Percentiles rank a stretch among this genome's conserved stretches.
Conservation (phyloP, 1,140 invertebrate genomes). For the Chymomyza costata region DNA sequence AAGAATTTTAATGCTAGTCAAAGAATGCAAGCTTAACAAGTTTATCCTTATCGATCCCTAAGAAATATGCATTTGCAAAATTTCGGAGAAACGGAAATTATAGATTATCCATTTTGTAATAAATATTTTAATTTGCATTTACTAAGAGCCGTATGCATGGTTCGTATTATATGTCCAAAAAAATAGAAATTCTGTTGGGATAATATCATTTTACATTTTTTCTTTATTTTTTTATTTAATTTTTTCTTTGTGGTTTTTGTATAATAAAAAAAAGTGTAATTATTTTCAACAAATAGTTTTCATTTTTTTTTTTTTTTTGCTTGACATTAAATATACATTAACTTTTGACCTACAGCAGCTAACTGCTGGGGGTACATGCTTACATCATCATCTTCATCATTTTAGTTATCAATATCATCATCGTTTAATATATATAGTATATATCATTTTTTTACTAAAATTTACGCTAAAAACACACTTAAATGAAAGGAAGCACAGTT, state of each 20-base stretch:
- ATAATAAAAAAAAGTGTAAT: conserved; percentile 69
- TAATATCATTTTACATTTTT: conserved; percentile 50
- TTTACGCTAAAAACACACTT: conserved; percentile 73
- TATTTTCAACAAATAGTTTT: conserved; percentile 65
- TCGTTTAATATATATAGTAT: conserved; percentile 9
- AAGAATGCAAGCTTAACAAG: too few relatives aligned
- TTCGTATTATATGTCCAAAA: too few relatives aligned
- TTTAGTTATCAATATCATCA: conserved; percentile 22
- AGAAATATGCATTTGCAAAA: too few relatives aligned
- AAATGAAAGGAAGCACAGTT: conserved; percentile 74
- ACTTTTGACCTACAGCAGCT: too few relatives aligned
- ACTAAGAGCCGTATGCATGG: too few relatives aligned
- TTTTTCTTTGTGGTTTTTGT: conserved; percentile 41
- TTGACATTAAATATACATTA: conserved; percentile 70
- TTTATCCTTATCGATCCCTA: too few relatives aligned
- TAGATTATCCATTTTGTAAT: too few relatives aligned
- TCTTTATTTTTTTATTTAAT: conserved; percentile 49
- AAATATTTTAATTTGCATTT: too few relatives aligned
- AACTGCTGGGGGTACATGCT: too few relatives aligned
- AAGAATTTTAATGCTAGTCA: too few relatives aligned
- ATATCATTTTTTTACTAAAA: conserved; percentile 58
- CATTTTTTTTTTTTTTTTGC: conserved; percentile 35
- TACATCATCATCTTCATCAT: conserved; percentile 38
- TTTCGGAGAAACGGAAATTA: too few relatives aligned
- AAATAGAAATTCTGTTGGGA: too few relatives aligned